These are phyloP conservation scores for Cololabis saira DNA, from an alignment of 2,113 vertebrate genomes.

Conservation along the genomic window DNA sequence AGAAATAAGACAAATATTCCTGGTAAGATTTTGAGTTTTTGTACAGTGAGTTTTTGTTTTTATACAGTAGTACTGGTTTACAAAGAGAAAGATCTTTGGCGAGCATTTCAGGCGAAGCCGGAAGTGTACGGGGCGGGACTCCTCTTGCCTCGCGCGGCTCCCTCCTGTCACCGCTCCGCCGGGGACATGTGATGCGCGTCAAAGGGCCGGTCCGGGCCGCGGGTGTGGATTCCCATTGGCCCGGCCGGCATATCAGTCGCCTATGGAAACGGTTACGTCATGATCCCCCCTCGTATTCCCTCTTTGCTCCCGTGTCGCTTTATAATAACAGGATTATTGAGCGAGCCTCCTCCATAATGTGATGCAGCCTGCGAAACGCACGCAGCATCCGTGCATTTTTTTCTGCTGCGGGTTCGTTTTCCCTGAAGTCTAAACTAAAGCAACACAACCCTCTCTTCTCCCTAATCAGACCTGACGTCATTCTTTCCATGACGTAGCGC, in stretches of 20 bases:
- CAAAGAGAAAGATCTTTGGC: too few relatives aligned
- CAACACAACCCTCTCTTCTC: constrained; percentile 74
- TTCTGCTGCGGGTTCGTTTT: constrained; percentile 30
- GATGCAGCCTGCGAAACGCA: constrained; percentile 37
- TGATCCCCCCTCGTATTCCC: constrained; percentile 52
- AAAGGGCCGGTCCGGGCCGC: constrained; percentile 63
- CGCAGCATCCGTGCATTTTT: constrained; percentile 29
- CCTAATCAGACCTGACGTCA: constrained; percentile 86
- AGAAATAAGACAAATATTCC: too few relatives aligned
- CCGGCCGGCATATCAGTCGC: constrained; percentile 77
- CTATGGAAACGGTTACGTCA: constrained; percentile 84
- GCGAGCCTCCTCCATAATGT: constrained; percentile 31
- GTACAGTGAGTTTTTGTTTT: too few relatives aligned
- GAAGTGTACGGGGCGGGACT: neutral
- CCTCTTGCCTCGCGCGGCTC: constrained; percentile 26
- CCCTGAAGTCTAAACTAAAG: constrained; percentile 67
- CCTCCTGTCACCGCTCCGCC: constrained; percentile 71
- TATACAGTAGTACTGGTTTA: too few relatives aligned
- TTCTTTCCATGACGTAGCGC: constrained; percentile 86
- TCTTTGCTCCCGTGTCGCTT: constrained; percentile 53
- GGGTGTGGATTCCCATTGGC: constrained; percentile 80
- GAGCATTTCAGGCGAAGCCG: constrained; percentile 41
- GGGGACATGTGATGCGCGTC: constrained; percentile 79
- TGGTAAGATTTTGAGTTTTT: too few relatives aligned
- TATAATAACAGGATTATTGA: constrained; percentile 71